Conservation (phyloP, 2,113 vertebrate genomes). For the Cynocephalus volans region DNA sequence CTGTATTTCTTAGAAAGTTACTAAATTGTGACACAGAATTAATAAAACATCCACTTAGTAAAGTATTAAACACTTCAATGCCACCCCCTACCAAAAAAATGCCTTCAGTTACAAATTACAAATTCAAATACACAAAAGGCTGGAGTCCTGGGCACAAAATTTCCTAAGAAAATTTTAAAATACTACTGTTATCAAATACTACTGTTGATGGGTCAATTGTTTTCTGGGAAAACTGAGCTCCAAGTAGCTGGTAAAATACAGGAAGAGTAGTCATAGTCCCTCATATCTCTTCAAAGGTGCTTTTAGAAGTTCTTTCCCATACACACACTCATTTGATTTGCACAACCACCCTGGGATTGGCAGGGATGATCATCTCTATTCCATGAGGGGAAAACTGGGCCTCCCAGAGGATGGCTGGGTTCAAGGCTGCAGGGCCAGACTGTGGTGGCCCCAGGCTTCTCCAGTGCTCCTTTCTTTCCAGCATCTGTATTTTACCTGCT, state of each 20-base stretch:
- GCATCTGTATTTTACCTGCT: background rate
- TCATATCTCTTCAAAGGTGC: background rate
- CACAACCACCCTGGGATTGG: background rate
- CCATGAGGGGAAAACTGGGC: background rate
- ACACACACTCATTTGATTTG: background rate
- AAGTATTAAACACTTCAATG: slow-evolving; percentile 55
- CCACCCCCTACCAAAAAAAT: background rate
- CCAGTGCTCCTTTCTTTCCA: background rate
- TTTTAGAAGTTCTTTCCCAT: background rate
- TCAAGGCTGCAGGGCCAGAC: background rate
- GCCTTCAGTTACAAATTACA: slow-evolving; percentile 9
- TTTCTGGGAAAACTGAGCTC: slow-evolving; percentile 8
- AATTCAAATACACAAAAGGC: slow-evolving; percentile 33
- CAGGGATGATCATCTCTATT: background rate
- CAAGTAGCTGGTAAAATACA: background rate
- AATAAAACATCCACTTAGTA: slow-evolving; percentile 47
- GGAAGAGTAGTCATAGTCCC: background rate
- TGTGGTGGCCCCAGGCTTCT: background rate
- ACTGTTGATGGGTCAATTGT: background rate
- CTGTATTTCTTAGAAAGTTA: background rate
- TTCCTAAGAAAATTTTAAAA: background rate
- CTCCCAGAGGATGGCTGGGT: background rate
- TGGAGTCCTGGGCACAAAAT: background rate
- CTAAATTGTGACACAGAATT: background rate
- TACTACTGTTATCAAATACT: background rate